A percentile compares a stretch with the other conserved stretches of the same genome.
Evolutionary conservation across 2,113 vertebrate species (phyloP).

Genomic region (Lepus europaeus): DNA sequence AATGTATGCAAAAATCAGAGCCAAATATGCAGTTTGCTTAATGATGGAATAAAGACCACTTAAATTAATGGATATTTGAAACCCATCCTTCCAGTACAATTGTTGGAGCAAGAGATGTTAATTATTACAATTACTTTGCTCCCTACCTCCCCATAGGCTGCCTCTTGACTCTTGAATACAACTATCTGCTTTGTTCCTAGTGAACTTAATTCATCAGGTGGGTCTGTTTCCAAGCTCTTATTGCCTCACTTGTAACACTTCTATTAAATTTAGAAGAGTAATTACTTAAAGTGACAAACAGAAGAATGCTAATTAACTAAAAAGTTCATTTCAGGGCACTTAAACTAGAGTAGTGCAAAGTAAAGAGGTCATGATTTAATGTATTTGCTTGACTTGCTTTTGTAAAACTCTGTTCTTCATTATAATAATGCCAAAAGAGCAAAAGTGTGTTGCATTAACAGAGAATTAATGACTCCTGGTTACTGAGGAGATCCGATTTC

Average conservation of each 20-base stretch:
- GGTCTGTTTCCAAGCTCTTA: constrained; percentile 70
- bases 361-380: constrained; percentile 85
- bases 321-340: constrained; percentile 80
- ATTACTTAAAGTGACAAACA: constrained; percentile 87
- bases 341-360: constrained; percentile 73
- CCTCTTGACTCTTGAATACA: constrained; percentile 52
- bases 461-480: constrained; percentile 86
- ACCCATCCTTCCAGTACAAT: constrained; percentile 74
- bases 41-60: constrained; percentile 81
- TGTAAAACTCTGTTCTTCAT: constrained; percentile 88
- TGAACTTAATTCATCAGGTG: constrained; percentile 69
- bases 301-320: constrained; percentile 86
- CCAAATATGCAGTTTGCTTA: constrained; percentile 75
- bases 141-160: constrained; percentile 47
- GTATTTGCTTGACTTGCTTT: constrained; percentile 86
- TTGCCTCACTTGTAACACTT: constrained; percentile 71
- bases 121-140: constrained; percentile 77
- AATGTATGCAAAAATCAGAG: constrained; percentile 53
- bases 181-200: constrained; percentile 53
- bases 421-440: constrained; percentile 84
- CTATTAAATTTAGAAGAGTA: constrained; percentile 79
- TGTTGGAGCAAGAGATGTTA: constrained; percentile 78
- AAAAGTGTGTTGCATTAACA: constrained; percentile 85
- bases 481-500: constrained; percentile 78
- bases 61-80: constrained; percentile 80